These are phyloP conservation scores for Turritopsis rubra DNA, from an alignment of 30 jellyfish, hydroid and myxozoan genomes.

Conservation along the genomic window DNA sequence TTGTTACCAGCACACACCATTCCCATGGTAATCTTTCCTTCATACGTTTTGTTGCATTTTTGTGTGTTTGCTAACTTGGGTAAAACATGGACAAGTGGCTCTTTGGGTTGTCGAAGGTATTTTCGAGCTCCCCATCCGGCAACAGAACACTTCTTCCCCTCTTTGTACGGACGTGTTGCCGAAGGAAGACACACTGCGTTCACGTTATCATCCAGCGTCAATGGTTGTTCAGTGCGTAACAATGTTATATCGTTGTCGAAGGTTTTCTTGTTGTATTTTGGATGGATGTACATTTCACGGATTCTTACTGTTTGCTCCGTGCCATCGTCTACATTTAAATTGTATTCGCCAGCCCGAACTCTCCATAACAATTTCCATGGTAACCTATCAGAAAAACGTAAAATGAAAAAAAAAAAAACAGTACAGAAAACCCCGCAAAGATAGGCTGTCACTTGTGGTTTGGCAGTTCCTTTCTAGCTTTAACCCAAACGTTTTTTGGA, in stretches of 20 bases:
- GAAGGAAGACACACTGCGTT: constrained; percentile 60
- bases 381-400: constrained; percentile 28
- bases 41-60: constrained; percentile 53
- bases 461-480: no score
- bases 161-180: constrained; percentile 15
- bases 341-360: constrained; percentile 66
- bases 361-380: constrained; percentile 51
- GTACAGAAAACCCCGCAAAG: background rate
- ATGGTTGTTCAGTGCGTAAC: constrained; percentile 35
- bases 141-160: constrained; percentile 51
- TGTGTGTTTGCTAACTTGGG: constrained; percentile 45
- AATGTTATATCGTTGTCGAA: constrained; percentile 79
- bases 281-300: constrained; percentile 57
- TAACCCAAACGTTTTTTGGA: no score
- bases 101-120: constrained; percentile 74
- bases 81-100: constrained; percentile 49
- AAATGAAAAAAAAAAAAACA: background rate
- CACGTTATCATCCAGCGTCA: constrained; percentile 44
- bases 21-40: constrained; percentile 43
- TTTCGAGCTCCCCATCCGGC: constrained; percentile 95
- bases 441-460: background rate
- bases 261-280: constrained; percentile 60
- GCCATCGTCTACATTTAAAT: constrained; percentile 36
- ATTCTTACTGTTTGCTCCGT: constrained; percentile 42
- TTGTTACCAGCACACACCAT: constrained; percentile 91